phyloP scores from a whole-genome alignment of 2,888 invertebrate species.

The Sarcophaga variegata region DNA sequence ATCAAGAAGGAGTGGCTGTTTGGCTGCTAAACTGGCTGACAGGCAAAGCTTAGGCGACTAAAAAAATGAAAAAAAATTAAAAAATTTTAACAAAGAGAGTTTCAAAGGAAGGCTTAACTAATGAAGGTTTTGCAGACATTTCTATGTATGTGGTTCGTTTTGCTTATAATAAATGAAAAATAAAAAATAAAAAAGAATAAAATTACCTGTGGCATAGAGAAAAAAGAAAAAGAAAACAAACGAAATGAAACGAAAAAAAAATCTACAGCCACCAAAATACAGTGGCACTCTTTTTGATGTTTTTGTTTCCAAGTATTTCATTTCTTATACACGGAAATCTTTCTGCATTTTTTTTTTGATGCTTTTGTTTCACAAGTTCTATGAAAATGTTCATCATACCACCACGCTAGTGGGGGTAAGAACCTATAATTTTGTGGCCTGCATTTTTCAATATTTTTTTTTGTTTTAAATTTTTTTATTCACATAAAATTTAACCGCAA shows the following conservation, averaged over 20 bases:
- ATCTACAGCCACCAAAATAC: constrained; percentile 42
- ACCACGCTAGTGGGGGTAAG: background rate
- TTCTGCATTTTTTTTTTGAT: background rate
- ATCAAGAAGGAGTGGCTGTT: background rate
- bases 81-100: background rate
- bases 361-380: background rate
- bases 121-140: constrained; percentile 59
- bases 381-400: background rate
- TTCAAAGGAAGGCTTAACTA: constrained; percentile 55
- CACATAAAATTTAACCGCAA: too few species aligned
- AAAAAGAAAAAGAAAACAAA: background rate
- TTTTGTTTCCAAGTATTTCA: constrained; percentile 17
- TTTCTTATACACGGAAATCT: background rate
- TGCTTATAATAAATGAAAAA: background rate
- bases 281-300: constrained; percentile 61
- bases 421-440: background rate
- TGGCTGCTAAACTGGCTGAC: background rate
- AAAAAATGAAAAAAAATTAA: background rate
- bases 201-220: constrained; percentile 58
- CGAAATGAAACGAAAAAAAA: constrained; percentile 41
- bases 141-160: constrained; percentile 14
- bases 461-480: too few species aligned
- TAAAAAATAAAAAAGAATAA: constrained; percentile 16
- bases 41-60: background rate
- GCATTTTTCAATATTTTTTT: background rate